Conservation (phyloP, 2,113 vertebrate genomes). For the Brachionichthys hirsutus region DNA sequence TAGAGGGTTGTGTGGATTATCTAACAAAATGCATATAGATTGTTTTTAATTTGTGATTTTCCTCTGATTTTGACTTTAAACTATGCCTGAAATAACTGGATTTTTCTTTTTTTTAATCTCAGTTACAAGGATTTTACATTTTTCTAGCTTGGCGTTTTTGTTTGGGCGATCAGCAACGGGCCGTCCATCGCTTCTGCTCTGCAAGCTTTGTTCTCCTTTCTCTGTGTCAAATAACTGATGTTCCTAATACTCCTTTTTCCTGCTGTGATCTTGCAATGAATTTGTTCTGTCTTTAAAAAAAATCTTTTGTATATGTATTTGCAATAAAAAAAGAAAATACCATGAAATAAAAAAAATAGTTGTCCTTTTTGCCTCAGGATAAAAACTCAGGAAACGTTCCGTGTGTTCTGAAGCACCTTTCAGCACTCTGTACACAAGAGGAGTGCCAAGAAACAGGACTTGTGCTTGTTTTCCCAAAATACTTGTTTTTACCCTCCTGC, state of each 20-base stretch:
- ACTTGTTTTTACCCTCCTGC: constrained; percentile 24
- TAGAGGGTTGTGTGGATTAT: constrained; percentile 39
- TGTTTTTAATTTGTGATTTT: constrained; percentile 71
- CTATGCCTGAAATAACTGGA: constrained; percentile 78
- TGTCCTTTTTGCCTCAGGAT: constrained; percentile 1
- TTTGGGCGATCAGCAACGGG: constrained; percentile 72
- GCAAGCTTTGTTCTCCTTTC: constrained; percentile 34
- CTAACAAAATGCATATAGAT: constrained; percentile 80
- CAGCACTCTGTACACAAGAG: constrained; percentile 5
- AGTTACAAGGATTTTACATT: constrained; percentile 62
- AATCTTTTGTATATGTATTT: constrained; percentile 96
- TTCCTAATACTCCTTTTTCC: constrained; percentile 66
- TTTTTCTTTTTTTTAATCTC: too few relatives aligned
- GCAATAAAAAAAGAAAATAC: constrained; percentile 75
- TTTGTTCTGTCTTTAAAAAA: constrained; percentile 83
- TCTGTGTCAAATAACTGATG: constrained; percentile 48
- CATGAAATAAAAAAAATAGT: constrained; percentile 22
- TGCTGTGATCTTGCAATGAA: constrained; percentile 79
- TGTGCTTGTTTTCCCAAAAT: constrained; percentile 62
- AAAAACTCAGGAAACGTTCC: neutral
- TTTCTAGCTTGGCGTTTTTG: constrained; percentile 7
- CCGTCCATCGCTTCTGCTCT: constrained; percentile 71
- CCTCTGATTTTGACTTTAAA: constrained; percentile 47
- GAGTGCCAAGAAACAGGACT: constrained; percentile 39
- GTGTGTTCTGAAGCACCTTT: neutral